Evolutionary conservation across 35 echinoderm and acorn worm genomes (phyloP).

Genomic region (Chiridota heheva): DNA sequence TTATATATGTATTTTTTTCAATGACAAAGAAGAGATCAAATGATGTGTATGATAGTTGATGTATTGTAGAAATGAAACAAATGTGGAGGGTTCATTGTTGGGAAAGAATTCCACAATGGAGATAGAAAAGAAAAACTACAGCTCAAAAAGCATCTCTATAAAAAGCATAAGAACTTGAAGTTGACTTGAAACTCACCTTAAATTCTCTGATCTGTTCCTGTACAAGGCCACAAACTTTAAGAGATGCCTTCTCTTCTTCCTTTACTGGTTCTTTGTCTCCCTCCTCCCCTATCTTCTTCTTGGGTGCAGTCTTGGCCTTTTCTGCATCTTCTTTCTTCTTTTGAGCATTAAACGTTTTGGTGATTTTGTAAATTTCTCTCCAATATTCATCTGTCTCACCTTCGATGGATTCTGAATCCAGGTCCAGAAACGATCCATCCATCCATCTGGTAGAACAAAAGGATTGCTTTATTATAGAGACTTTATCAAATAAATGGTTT

Average conservation of each 20-base stretch:
- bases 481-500: too few species aligned
- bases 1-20: too few species aligned
- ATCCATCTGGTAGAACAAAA: constrained; percentile 84
- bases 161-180: too few species aligned
- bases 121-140: too few species aligned
- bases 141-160: too few species aligned
- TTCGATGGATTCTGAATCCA: constrained; percentile 89
- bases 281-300: constrained; percentile 62
- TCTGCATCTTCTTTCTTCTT: constrained; percentile 98
- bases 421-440: constrained; percentile 90
- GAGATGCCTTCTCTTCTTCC: constrained; percentile 75
- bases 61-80: too few species aligned
- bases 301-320: constrained; percentile 76
- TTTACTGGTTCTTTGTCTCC: constrained; percentile 68
- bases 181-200: too few species aligned
- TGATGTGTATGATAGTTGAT: too few species aligned
- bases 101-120: too few species aligned
- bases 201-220: constrained; percentile 94
- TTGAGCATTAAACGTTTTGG: constrained; percentile 73
- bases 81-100: too few species aligned
- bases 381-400: constrained; percentile 89
- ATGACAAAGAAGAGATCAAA: too few species aligned
- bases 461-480: too few species aligned
- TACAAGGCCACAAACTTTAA: constrained; percentile 92
- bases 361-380: constrained; percentile 99